A percentile compares a stretch with the other conserved stretches of the same genome.
These are phyloP conservation scores for Hartigia nigra DNA, from an alignment of 2,888 invertebrate species.

Conservation along the genomic window DNA sequence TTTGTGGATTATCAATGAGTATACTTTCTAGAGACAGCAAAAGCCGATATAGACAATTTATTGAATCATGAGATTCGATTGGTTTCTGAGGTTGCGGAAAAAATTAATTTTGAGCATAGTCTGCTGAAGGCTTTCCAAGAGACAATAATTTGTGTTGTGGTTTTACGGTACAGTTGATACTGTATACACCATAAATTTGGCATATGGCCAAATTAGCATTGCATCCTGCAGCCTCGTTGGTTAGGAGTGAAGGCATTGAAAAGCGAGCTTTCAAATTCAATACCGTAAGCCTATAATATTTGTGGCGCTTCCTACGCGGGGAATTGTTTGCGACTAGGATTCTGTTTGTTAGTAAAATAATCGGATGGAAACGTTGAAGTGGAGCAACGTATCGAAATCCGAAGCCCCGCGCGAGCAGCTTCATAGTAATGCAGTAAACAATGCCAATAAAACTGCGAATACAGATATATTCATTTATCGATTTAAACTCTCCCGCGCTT, in stretches of 20 bases:
- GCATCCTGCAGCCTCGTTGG: not conserved
- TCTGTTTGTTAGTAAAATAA: not conserved
- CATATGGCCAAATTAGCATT: not conserved
- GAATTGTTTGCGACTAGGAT: not conserved
- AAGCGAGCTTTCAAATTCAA: not conserved
- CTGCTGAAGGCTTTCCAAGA: not conserved
- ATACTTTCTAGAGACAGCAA: not conserved
- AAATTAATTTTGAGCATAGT: not conserved
- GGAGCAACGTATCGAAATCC: not conserved
- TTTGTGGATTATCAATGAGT: no score
- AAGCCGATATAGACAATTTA: not conserved
- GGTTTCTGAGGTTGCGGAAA: not conserved
- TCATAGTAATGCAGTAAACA: not conserved
- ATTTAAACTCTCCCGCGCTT: not conserved
- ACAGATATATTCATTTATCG: not conserved
- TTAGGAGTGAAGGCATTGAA: not conserved
- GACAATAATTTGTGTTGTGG: not conserved
- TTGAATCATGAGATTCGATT: not conserved
- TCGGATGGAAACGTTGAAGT: not conserved
- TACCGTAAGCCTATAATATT: not conserved
- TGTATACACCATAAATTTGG: not conserved
- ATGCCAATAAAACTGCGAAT: not conserved
- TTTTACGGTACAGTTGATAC: not conserved
- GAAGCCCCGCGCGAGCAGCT: not conserved
- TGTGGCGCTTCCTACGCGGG: not conserved